Evolutionary conservation across 2,113 vertebrate genomes (phyloP).

Genomic region (Scophthalmus maximus): DNA sequence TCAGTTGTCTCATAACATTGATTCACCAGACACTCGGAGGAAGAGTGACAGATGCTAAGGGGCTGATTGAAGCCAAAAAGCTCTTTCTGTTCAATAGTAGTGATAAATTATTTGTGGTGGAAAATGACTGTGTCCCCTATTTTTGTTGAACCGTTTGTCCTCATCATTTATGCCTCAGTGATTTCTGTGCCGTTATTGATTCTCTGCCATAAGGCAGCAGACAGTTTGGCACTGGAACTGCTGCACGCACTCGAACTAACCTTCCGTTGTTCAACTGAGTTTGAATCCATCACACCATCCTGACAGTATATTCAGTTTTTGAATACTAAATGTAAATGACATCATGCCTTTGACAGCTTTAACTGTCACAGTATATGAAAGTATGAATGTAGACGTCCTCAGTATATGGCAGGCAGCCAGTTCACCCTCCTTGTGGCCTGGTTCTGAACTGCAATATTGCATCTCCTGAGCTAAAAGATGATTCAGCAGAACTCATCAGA

Average conservation of each 20-base stretch:
- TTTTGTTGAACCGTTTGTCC: constrained; percentile 6
- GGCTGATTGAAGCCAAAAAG: not conserved
- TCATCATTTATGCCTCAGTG: constrained; percentile 10
- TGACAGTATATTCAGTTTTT: not conserved
- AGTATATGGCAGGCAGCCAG: constrained; percentile 17
- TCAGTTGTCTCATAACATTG: no score
- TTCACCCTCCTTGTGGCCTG: constrained; percentile 39
- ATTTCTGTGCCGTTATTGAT: not conserved
- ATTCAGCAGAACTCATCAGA: constrained; percentile 59
- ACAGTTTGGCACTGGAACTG: constrained; percentile 2
- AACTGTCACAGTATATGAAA: not conserved
- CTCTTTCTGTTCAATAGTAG: not conserved
- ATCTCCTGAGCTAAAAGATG: constrained; percentile 37
- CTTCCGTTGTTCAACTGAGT: not conserved
- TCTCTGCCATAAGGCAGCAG: not conserved
- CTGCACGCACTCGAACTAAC: no score
- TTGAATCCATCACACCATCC: not conserved
- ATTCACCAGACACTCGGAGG: no score
- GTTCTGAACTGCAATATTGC: constrained; percentile 53
- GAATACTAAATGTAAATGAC: not conserved
- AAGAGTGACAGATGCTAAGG: no score
- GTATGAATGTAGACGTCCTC: not conserved
- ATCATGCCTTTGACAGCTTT: not conserved
- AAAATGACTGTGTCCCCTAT: not conserved
- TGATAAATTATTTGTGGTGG: not conserved